Evolutionary conservation across 2,113 vertebrate genomes (phyloP).

Genomic region (Felis catus): F.catus_Fca126_mat1.0 CM031416.1:73709001-73709500

Average conservation of each 20-base stretch:
- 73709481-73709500: constrained; percentile 74
- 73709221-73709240: constrained; percentile 91
- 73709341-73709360: constrained; percentile 70
- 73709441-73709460: constrained; percentile 85
- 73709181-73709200: constrained; percentile 93
- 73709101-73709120: constrained; percentile 90
- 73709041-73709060: constrained; percentile 93
- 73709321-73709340: constrained; percentile 73
- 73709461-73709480: constrained; percentile 90
- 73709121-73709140: constrained; percentile 94
- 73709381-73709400: constrained; percentile 88
- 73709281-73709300: constrained; percentile 69
- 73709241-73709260: constrained; percentile 90
- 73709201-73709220: constrained; percentile 94
- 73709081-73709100: constrained; percentile 94
- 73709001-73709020: constrained; percentile 93
- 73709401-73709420: constrained; percentile 76
- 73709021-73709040: constrained; percentile 93
- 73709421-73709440: constrained; percentile 82
- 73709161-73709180: constrained; percentile 92
- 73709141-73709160: constrained; percentile 92
- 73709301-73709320: constrained; percentile 56
- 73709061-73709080: constrained; percentile 94
- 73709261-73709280: constrained; percentile 49
- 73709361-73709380: constrained; percentile 82